These are phyloP conservation scores for Berghia stephanieae DNA, from an alignment of 1,140 invertebrate species.

Conservation along the genomic window DNA sequence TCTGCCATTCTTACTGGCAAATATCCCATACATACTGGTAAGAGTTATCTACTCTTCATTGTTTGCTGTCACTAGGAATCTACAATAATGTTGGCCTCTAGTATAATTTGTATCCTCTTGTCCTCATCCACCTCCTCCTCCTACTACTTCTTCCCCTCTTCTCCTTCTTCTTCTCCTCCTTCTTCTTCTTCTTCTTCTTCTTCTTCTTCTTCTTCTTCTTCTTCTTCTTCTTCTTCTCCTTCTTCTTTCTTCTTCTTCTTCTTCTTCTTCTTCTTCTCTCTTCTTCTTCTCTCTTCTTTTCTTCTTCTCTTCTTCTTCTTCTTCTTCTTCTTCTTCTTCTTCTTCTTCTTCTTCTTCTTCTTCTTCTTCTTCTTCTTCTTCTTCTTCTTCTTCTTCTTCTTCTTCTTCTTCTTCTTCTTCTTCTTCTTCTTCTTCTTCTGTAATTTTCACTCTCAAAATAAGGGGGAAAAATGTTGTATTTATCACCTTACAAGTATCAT, in stretches of 20 bases:
- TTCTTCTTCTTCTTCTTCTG: background rate
- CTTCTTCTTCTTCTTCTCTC: background rate
- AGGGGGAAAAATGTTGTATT: background rate
- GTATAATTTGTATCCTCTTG: too few relatives aligned
- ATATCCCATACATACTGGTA: conserved; percentile 31
- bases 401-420: background rate
- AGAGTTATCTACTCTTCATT: background rate
- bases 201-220: background rate
- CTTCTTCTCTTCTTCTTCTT: background rate
- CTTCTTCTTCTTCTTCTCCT: background rate
- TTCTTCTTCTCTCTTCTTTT: background rate
- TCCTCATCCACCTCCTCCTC: too few relatives aligned
- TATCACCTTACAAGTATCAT: background rate
- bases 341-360: conserved; percentile 29
- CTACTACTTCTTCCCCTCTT: background rate
- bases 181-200: conserved; percentile 21
- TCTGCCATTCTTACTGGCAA: conserved; percentile 57
- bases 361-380: background rate
- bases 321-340: conserved; percentile 10
- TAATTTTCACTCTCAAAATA: background rate
- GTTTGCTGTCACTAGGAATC: background rate
- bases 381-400: background rate
- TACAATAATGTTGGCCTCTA: background rate
- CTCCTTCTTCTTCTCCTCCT: background rate
- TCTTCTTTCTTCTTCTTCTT: background rate